phyloP scores from a whole-genome alignment of 2,888 invertebrate genomes.

The Tetragonisca angustula region DNA sequence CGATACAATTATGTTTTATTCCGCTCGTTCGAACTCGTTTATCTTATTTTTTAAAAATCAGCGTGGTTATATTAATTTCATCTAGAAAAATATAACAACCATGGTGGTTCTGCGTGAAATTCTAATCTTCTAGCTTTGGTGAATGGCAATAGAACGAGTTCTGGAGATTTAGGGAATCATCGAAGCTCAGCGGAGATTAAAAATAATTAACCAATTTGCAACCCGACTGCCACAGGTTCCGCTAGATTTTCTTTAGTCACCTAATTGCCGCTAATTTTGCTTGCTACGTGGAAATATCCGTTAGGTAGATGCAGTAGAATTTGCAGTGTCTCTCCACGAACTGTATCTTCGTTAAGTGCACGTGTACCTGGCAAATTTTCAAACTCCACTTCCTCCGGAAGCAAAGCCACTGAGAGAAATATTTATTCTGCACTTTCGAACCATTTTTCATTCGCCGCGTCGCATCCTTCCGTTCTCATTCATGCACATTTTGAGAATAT shows the following conservation, averaged over 20 bases:
- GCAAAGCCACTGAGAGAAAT: slow-evolving; percentile 7
- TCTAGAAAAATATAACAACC: neutral
- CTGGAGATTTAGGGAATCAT: neutral
- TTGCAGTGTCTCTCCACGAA: neutral
- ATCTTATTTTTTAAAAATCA: no score
- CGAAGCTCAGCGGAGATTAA: neutral
- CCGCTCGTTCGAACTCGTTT: no score
- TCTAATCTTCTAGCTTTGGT: neutral
- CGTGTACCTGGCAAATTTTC: slow-evolving; percentile 28
- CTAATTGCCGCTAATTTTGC: neutral
- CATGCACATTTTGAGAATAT: neutral
- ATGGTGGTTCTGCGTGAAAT: neutral
- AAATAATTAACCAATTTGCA: neutral
- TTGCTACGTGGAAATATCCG: neutral
- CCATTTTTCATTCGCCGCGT: neutral
- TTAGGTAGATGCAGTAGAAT: slow-evolving; percentile 4
- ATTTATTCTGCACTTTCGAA: slow-evolving; percentile 18
- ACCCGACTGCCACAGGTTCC: neutral
- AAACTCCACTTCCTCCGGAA: slow-evolving; percentile 6
- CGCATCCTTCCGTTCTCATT: neutral
- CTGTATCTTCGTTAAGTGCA: slow-evolving; percentile 10
- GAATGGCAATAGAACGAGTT: neutral
- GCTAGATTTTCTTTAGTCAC: neutral
- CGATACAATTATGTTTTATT: no score
- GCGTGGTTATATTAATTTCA: no score